phyloP scores from a whole-genome alignment of 2,888 invertebrate species.

The Sesia bembeciformis region DNA sequence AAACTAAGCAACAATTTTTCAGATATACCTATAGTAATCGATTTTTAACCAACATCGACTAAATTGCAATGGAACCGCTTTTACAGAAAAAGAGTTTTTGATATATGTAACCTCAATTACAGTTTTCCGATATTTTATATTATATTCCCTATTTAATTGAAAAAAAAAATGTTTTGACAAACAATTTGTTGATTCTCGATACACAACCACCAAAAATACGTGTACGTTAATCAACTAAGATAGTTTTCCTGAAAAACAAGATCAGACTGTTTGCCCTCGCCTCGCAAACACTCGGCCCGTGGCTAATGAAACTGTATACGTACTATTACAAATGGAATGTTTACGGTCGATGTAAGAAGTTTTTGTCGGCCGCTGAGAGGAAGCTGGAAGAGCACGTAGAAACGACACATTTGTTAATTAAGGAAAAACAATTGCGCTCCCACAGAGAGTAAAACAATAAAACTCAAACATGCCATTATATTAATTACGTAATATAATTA shows the following conservation, averaged over 20 bases:
- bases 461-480: neutral
- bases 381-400: neutral
- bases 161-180: neutral
- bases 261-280: neutral
- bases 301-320: neutral
- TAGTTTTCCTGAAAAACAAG: neutral
- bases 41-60: too few species aligned
- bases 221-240: neutral
- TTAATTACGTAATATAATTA: slow-evolving; percentile 12
- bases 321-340: neutral
- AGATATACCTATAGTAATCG: too few species aligned
- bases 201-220: neutral
- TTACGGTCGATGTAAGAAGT: neutral
- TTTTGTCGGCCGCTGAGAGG: neutral
- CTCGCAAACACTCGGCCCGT: neutral
- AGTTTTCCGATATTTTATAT: too few species aligned
- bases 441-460: neutral
- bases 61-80: too few species aligned
- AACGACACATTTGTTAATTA: slow-evolving; percentile 24
- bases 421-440: slow-evolving; percentile 22
- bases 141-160: too few species aligned
- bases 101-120: too few species aligned
- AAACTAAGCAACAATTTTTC: too few species aligned
- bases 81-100: too few species aligned
- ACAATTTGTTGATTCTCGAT: neutral